Evolutionary conservation across 1,140 invertebrate genomes (phyloP).

Genomic region (Apis florea): DNA sequence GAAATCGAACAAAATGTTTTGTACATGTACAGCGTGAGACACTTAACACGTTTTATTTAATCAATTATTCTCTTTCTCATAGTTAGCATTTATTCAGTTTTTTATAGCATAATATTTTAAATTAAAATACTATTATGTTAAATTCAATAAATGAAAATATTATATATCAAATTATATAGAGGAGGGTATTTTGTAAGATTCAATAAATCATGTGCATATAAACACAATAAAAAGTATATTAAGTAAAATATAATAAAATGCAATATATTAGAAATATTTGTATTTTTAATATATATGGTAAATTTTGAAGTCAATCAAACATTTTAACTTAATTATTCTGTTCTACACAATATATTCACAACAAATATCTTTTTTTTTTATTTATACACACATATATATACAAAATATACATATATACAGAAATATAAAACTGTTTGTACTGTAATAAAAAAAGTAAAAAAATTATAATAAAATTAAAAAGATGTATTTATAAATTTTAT

Average conservation of each 20-base stretch:
- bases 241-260: background rate
- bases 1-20: background rate
- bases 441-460: background rate
- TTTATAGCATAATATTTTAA: background rate
- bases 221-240: background rate
- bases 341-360: background rate
- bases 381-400: background rate
- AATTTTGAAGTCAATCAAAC: background rate
- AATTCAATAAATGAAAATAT: background rate
- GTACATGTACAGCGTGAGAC: conserved; percentile 3
- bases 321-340: background rate
- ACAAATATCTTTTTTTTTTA: background rate
- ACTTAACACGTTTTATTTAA: conserved; percentile 15
- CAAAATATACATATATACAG: no score
- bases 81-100: background rate
- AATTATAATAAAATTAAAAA: background rate
- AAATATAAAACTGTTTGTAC: background rate
- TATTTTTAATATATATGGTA: background rate
- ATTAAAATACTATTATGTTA: background rate
- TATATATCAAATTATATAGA: background rate
- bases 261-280: conserved; percentile 7
- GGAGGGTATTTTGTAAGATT: background rate
- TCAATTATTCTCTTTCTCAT: background rate
- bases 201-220: background rate
- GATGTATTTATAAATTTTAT: background rate